Evolutionary conservation across 2,888 invertebrate genomes (phyloP).

Genomic region (Clistopyga incitator): DNA sequence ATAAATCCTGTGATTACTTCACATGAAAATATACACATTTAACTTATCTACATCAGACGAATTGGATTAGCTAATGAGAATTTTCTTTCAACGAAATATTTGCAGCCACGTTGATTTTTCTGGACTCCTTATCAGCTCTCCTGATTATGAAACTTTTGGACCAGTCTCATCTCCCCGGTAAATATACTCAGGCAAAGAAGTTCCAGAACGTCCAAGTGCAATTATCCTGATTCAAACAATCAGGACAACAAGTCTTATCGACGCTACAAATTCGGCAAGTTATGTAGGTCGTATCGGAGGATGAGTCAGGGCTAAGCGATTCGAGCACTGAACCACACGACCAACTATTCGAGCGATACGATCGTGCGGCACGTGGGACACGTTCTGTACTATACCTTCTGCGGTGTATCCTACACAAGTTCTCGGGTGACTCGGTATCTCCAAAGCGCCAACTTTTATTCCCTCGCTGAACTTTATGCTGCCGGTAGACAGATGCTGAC

Average conservation of each 20-base stretch:
- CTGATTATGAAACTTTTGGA: background rate
- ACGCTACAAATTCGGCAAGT: conserved; percentile 10
- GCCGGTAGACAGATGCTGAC: conserved; percentile 12
- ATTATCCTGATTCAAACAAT: conserved; percentile 19
- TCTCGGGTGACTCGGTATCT: conserved; percentile 9
- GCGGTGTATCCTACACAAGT: background rate
- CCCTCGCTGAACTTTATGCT: conserved; percentile 3
- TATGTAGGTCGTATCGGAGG: conserved; percentile 35
- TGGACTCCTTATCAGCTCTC: background rate
- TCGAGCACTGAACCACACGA: conserved; percentile 23
- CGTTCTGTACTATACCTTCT: background rate
- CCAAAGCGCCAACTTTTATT: conserved; percentile 13
- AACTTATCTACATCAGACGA: too few species aligned
- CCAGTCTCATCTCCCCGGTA: background rate
- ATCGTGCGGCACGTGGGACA: conserved; percentile 36
- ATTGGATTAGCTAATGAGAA: too few species aligned
- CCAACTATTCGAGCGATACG: conserved; percentile 24
- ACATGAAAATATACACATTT: background rate
- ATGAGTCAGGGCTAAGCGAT: conserved; percentile 36
- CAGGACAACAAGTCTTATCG: conserved; percentile 3
- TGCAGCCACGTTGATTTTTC: background rate
- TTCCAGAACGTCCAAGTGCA: background rate
- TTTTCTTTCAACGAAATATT: background rate
- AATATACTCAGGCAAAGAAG: background rate
- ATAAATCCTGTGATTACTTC: background rate